Evolutionary conservation across 2,797 vertebrate species (phyloP).

Genomic region (Melanotaenia maccullochi): DNA sequence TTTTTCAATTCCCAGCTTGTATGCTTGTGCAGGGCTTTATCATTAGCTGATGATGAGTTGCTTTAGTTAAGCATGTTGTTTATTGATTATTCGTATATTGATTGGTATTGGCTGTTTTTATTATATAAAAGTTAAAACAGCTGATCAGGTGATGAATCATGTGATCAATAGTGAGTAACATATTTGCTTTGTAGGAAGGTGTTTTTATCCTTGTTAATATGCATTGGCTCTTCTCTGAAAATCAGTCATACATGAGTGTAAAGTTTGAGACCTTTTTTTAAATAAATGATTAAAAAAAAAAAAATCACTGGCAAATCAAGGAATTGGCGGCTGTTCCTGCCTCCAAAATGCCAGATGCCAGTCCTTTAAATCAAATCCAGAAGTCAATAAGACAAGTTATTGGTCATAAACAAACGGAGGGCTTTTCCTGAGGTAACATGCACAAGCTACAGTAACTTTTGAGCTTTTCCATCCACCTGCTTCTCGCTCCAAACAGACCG

Average conservation of each 20-base stretch:
- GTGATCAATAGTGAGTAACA: not conserved
- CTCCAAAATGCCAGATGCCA: not conserved
- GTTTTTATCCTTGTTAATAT: not conserved
- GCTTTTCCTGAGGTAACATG: not conserved
- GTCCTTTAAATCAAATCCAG: not conserved
- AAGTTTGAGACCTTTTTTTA: not conserved
- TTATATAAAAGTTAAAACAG: not conserved
- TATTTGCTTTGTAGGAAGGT: not conserved
- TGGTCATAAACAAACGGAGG: not conserved
- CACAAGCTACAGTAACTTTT: constrained; percentile 16
- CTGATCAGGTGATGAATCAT: not conserved
- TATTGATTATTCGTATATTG: not conserved
- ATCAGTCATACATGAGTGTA: not conserved
- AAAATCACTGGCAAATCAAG: not conserved
- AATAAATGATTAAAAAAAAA: no score
- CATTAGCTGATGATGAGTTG: not conserved
- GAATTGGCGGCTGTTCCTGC: not conserved
- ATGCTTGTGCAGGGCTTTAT: no score
- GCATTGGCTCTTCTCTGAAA: not conserved
- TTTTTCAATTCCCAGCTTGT: no score
- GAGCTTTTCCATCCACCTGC: constrained; percentile 51
- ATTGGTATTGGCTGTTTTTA: not conserved
- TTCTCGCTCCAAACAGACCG: constrained; percentile 31
- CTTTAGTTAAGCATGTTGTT: not conserved
- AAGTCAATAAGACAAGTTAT: not conserved